These are phyloP conservation scores for Benitochromis conjunctus DNA, from an alignment of 2,113 vertebrate genomes.

Conservation along the genomic window DNA sequence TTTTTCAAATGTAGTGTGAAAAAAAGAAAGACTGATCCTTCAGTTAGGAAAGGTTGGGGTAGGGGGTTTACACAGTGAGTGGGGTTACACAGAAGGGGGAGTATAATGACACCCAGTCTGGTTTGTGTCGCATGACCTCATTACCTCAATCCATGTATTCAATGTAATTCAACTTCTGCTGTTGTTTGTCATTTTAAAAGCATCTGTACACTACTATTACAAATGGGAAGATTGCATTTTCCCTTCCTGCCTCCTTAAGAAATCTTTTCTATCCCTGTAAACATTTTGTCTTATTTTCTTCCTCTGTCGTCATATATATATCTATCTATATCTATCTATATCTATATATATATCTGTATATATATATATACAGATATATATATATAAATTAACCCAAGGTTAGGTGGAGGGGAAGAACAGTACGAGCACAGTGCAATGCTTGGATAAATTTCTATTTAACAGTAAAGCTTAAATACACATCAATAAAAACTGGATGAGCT, in stretches of 20 bases:
- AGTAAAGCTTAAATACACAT: background rate
- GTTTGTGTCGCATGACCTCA: constrained; percentile 52
- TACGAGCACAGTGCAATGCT: no score
- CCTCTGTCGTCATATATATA: background rate
- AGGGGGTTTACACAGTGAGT: background rate
- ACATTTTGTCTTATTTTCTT: background rate
- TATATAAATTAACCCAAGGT: background rate
- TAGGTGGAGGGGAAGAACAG: background rate
- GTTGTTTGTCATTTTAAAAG: background rate
- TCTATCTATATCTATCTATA: no score
- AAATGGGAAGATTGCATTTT: background rate
- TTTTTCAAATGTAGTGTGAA: background rate
- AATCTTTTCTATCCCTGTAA: background rate
- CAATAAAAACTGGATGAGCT: background rate
- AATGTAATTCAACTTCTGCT: background rate
- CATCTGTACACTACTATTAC: background rate
- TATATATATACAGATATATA: no score
- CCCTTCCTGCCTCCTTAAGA: background rate
- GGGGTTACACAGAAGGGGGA: background rate
- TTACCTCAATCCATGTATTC: constrained; percentile 56
- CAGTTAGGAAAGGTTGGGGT: background rate
- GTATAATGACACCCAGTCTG: constrained; percentile 42
- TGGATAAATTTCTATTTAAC: background rate
- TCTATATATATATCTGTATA: no score
- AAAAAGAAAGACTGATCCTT: background rate